phyloP scores from a whole-genome alignment of 92 coral and sea anemone species.

The Galaxea fascicularis region DNA sequence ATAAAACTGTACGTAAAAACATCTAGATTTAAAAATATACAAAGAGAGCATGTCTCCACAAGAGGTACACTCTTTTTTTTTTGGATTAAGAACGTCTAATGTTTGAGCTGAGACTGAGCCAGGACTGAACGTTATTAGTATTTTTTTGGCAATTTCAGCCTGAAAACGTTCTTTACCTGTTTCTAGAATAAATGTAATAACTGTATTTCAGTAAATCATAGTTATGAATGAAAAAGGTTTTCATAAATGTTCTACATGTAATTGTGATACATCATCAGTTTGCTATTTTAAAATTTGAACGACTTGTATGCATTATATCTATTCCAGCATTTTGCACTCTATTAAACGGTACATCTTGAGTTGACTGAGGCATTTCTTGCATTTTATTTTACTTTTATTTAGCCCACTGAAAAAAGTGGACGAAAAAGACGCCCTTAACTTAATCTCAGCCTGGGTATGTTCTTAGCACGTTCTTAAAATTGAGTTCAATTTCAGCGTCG shows the following conservation, averaged over 20 bases:
- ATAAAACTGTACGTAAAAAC: slow-evolving; percentile 20
- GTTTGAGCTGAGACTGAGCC: slow-evolving; percentile 24
- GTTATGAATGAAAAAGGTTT: slow-evolving; percentile 14
- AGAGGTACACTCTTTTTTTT: slow-evolving; percentile 6
- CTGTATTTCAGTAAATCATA: slow-evolving; percentile 15
- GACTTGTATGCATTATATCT: slow-evolving; percentile 23
- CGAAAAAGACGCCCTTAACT: slow-evolving; percentile 8
- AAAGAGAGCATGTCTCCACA: slow-evolving; percentile 21
- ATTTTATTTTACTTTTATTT: slow-evolving; percentile 25
- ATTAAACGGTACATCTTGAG: slow-evolving; percentile 13
- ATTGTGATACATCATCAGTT: slow-evolving; percentile 21
- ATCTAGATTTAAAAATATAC: slow-evolving; percentile 12
- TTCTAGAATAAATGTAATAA: slow-evolving; percentile 13
- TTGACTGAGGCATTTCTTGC: slow-evolving; percentile 22
- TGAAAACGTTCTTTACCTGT: neutral
- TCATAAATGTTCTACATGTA: slow-evolving; percentile 14
- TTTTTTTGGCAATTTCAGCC: too few species aligned
- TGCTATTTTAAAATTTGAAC: slow-evolving; percentile 13
- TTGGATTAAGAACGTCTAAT: slow-evolving; percentile 10
- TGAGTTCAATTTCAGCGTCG: slow-evolving; percentile 13
- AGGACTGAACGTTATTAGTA: neutral
- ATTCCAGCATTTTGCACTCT: slow-evolving; percentile 26
- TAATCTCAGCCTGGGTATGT: slow-evolving; percentile 24
- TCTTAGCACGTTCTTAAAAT: slow-evolving; percentile 23
- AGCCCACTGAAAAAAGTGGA: slow-evolving; percentile 32